Evolutionary conservation across 2,113 vertebrate genomes (phyloP).

Genomic region (Corythaeola cristata): DNA sequence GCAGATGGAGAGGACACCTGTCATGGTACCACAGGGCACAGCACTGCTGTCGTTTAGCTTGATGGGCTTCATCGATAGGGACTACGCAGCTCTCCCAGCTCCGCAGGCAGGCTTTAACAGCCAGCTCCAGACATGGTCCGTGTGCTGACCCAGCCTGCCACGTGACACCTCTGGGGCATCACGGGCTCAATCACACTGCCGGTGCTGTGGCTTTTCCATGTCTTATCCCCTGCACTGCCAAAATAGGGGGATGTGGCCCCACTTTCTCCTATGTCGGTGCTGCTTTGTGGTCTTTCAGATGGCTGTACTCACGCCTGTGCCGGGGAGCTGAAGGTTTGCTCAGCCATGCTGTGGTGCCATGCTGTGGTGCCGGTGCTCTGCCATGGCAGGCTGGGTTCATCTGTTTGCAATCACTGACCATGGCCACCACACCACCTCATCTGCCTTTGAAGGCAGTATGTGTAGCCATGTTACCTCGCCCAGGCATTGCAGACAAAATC

Average conservation of each 20-base stretch:
- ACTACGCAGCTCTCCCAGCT: background rate
- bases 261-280: fast-evolving
- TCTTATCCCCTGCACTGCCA: background rate
- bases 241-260: background rate
- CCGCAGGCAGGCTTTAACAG: background rate
- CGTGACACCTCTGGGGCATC: background rate
- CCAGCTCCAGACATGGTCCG: background rate
- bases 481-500: background rate
- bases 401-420: background rate
- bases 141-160: background rate
- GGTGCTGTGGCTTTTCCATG: background rate
- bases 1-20: background rate
- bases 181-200: fast-evolving
- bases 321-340: background rate
- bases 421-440: fast-evolving
- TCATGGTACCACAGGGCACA: fast-evolving
- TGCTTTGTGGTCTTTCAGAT: background rate
- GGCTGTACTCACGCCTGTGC: fast-evolving
- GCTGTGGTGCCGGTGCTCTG: fast-evolving
- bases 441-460: background rate
- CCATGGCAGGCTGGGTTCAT: fast-evolving
- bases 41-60: background rate
- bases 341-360: fast-evolving
- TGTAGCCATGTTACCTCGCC: background rate
- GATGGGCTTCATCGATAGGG: fast-evolving